Conservation (phyloP, 2,888 invertebrate genomes). For the Epinotia brunnichana region DNA sequence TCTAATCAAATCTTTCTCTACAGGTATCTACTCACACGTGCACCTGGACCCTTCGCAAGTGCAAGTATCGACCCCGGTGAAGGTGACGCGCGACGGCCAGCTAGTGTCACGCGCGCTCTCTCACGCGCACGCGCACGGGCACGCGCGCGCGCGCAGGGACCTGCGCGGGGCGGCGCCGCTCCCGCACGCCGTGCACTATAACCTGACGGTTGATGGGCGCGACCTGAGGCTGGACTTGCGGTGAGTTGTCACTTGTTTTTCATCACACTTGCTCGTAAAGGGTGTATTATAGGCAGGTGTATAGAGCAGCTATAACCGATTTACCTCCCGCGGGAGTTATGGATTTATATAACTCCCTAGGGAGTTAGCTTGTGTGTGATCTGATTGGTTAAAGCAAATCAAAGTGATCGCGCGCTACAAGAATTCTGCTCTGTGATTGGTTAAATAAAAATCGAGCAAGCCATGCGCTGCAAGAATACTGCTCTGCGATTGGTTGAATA, state of each 20-base stretch:
- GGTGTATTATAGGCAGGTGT: no score
- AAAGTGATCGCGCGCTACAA: no score
- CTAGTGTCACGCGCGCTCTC: constrained; percentile 83
- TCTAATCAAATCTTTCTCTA: constrained; percentile 21
- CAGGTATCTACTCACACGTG: constrained; percentile 80
- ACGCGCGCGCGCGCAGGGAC: constrained; percentile 80
- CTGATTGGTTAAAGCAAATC: no score
- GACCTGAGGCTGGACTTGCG: constrained; percentile 77
- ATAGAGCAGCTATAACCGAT: no score
- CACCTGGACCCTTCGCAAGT: constrained; percentile 80
- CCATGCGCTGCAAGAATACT: no score
- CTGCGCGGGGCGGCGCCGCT: constrained; percentile 63
- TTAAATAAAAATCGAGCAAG: no score
- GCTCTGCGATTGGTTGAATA: no score
- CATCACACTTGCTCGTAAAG: no score
- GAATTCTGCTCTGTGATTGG: no score
- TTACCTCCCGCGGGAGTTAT: no score
- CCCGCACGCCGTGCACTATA: constrained; percentile 74
- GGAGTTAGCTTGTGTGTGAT: no score
- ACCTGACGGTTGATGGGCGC: constrained; percentile 76
- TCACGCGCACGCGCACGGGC: constrained; percentile 80
- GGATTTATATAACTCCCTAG: no score
- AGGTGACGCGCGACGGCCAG: constrained; percentile 83
- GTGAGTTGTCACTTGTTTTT: constrained; percentile 57
- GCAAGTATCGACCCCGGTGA: constrained; percentile 85